Conservation (phyloP, 2,113 vertebrate genomes). For the Tragelaphus scriptus region DNA sequence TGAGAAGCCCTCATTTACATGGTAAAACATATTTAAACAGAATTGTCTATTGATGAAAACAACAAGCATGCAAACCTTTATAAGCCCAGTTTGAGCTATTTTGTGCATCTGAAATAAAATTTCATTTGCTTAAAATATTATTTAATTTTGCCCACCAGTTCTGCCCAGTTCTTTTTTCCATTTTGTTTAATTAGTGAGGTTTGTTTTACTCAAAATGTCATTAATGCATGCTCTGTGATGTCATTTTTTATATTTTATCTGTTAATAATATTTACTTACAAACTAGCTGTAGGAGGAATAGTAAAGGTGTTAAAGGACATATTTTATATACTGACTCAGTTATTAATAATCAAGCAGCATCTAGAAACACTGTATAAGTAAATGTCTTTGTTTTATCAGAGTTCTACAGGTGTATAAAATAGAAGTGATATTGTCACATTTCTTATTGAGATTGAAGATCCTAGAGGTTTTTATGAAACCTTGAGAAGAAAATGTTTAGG, state of each 20-base stretch:
- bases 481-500: not conserved
- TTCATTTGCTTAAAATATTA: conserved; percentile 4
- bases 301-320: not conserved
- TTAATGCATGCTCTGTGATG: not conserved
- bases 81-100: not conserved
- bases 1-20: not conserved
- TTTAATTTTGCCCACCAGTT: not conserved
- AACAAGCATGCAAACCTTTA: not conserved
- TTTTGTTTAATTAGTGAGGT: not conserved
- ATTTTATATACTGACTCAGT: not conserved
- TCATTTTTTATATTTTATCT: not conserved
- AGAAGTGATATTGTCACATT: not conserved
- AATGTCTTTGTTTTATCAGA: conserved; percentile 15
- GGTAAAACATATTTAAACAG: not conserved
- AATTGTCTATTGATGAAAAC: not conserved
- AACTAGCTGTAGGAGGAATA: not conserved
- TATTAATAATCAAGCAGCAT: not conserved
- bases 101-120: not conserved
- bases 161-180: not conserved
- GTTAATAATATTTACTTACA: not conserved
- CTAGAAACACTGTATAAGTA: not conserved
- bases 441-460: not conserved
- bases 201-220: not conserved
- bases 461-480: conserved; percentile 14
- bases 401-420: not conserved